Percentiles rank a stretch among this genome's conserved stretches.
phyloP scores from a whole-genome alignment of 2,797 vertebrate genomes.

The Paratrypauchen microcephalus region DNA sequence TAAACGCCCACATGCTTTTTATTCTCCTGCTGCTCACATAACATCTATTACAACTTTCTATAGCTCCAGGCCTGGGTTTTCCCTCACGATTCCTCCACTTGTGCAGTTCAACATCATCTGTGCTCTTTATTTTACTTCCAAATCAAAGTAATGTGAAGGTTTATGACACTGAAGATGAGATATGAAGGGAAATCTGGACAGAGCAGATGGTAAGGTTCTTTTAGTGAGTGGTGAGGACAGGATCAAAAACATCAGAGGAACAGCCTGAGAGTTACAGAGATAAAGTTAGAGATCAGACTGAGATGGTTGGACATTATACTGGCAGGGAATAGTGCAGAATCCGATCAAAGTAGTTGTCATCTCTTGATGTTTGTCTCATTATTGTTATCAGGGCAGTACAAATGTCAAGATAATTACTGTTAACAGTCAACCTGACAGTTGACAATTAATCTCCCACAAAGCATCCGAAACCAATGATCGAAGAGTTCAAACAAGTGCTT shows the following conservation, averaged over 20 bases:
- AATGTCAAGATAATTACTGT: background rate
- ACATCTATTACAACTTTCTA: constrained; percentile 67
- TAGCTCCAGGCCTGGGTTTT: constrained; percentile 60
- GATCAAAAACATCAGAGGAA: constrained; percentile 1
- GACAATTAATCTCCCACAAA: too few species aligned
- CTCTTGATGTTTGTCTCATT: background rate
- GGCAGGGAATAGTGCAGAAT: background rate
- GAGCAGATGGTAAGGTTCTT: background rate
- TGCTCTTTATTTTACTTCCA: constrained; percentile 51
- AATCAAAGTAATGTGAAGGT: constrained; percentile 49
- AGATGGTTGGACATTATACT: background rate
- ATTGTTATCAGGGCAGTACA: background rate
- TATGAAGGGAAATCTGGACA: background rate
- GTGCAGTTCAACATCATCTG: constrained; percentile 49
- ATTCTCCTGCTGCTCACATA: constrained; percentile 59
- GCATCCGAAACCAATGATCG: too few species aligned
- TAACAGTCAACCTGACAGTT: too few species aligned
- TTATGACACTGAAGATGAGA: background rate
- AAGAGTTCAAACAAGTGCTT: too few species aligned
- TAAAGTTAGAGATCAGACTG: background rate
- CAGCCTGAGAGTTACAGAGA: background rate
- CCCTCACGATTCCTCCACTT: constrained; percentile 46
- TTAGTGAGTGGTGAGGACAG: background rate
- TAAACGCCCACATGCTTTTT: constrained; percentile 59
- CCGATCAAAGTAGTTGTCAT: background rate